A percentile compares a stretch with the other conserved stretches of the same genome.
These are phyloP conservation scores for Chaenodraco wilsoni DNA, from an alignment of 2,797 vertebrate genomes.

Conservation along the genomic window DNA sequence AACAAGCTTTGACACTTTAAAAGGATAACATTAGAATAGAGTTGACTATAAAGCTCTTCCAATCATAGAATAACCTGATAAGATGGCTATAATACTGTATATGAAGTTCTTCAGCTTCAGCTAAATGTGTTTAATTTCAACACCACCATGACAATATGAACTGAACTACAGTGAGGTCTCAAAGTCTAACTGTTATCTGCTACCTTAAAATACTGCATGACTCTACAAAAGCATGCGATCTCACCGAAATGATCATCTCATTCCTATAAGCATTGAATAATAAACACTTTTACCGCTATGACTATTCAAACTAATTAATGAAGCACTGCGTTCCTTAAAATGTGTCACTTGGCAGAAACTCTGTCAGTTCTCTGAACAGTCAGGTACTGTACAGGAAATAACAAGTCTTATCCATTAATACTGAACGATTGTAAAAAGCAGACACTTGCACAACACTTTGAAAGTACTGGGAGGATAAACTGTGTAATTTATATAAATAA, in stretches of 20 bases:
- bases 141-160: constrained; percentile 40
- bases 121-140: constrained; percentile 44
- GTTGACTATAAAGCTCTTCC: neutral
- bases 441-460: neutral
- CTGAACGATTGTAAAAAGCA: neutral
- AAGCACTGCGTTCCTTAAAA: constrained; percentile 4
- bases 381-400: neutral
- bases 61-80: neutral
- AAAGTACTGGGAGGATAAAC: neutral
- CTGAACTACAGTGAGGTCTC: constrained; percentile 4
- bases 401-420: constrained; percentile 8
- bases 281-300: constrained; percentile 3
- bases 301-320: constrained; percentile 10
- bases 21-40: neutral
- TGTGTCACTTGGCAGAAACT: constrained; percentile 6
- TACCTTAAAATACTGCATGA: constrained; percentile 2
- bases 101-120: constrained; percentile 20
- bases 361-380: neutral
- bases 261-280: constrained; percentile 8
- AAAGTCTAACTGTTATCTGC: constrained; percentile 36
- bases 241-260: neutral
- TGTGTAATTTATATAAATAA: neutral
- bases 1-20: neutral
- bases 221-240: constrained; percentile 21
- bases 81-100: neutral